A percentile compares a stretch with the other conserved stretches of the same genome.
Conservation (phyloP, 2,797 vertebrate genomes). For the Halcyon leucocephala region DNA sequence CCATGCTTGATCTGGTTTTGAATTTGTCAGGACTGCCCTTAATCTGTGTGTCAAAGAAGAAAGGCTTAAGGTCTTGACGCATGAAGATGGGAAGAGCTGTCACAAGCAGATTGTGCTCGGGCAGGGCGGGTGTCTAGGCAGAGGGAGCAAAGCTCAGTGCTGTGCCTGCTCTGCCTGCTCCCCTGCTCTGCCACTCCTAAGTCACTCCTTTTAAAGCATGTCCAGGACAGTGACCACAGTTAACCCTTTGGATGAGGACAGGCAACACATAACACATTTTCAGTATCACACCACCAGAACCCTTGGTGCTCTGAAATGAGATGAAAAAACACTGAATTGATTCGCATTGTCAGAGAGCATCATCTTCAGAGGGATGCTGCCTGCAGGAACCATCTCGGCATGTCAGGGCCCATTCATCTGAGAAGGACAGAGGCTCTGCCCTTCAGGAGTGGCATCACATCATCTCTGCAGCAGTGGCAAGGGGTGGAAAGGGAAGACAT, state of each 20-base stretch:
- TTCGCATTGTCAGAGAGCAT: neutral
- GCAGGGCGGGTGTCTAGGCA: fast-evolving
- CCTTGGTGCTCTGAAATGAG: neutral
- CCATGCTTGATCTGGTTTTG: neutral
- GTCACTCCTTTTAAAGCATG: fast-evolving
- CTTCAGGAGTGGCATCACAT: neutral
- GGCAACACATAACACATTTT: neutral
- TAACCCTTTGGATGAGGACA: neutral
- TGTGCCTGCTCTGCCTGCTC: neutral
- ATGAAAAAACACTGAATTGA: neutral
- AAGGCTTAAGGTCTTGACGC: neutral
- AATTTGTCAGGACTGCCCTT: slow-evolving; percentile 21
- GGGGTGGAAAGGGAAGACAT: neutral
- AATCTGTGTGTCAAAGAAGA: neutral
- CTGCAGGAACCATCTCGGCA: neutral
- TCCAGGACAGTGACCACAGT: fast-evolving
- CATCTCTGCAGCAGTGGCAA: neutral
- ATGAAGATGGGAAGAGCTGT: neutral
- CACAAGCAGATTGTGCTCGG: neutral
- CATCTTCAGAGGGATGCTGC: slow-evolving; percentile 1
- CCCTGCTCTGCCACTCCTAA: fast-evolving
- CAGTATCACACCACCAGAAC: neutral
- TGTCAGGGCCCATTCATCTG: neutral
- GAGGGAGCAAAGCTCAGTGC: neutral
- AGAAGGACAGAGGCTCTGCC: neutral